Evolutionary conservation across 2,797 vertebrate genomes (phyloP).

Genomic region (Telmatherina bonti): DNA sequence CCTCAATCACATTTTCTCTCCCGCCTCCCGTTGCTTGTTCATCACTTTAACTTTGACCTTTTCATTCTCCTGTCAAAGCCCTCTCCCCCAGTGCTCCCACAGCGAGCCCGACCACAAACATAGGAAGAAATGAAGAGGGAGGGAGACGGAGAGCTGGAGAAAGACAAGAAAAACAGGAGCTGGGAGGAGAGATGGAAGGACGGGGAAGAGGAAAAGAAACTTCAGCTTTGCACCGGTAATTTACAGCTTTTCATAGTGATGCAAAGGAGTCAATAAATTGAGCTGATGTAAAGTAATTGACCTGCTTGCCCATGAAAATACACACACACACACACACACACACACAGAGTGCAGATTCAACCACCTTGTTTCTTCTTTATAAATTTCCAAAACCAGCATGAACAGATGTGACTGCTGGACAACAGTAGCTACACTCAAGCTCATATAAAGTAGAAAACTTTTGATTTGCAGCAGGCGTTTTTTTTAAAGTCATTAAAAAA

Average conservation of each 20-base stretch:
- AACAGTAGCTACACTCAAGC: too few species aligned
- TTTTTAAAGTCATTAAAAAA: conserved; percentile 29
- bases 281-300: conserved; percentile 57
- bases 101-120: conserved; percentile 37
- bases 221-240: conserved; percentile 53
- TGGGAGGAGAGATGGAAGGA: not conserved
- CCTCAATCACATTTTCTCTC: not conserved
- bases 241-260: conserved; percentile 77
- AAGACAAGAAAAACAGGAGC: not conserved
- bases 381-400: too few species aligned
- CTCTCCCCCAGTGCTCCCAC: conserved; percentile 52
- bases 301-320: not conserved
- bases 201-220: conserved; percentile 16
- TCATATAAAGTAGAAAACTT: not conserved
- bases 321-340: not conserved
- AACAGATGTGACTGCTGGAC: too few species aligned
- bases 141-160: conserved; percentile 20
- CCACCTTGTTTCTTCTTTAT: too few species aligned
- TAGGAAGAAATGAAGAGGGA: conserved; percentile 30
- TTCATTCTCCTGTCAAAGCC: conserved; percentile 38
- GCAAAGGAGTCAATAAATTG: conserved; percentile 76
- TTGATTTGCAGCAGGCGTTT: conserved; percentile 2
- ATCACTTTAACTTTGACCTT: conserved; percentile 41
- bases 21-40: not conserved
- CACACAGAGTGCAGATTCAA: too few species aligned